phyloP scores from a whole-genome alignment of 2,888 invertebrate genomes.

The Drosophila kuntzei region DNA sequence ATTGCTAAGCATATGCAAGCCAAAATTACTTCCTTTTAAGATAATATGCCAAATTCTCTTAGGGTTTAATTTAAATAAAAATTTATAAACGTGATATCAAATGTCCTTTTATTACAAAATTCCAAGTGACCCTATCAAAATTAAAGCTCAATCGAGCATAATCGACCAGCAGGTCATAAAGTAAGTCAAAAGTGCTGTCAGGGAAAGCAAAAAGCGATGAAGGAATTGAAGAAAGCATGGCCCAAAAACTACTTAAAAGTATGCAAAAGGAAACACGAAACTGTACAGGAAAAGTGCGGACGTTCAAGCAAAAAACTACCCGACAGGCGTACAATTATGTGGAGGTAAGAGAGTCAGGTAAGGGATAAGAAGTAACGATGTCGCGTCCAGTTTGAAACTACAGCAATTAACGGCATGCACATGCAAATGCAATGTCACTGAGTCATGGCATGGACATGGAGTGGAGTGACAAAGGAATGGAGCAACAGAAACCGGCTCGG shows the following conservation, averaged over 20 bases:
- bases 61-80: constrained; percentile 10
- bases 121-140: constrained; percentile 2
- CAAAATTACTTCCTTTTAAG: constrained; percentile 6
- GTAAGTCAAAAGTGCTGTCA: constrained; percentile 70
- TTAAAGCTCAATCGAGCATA: constrained; percentile 59
- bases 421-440: constrained; percentile 80
- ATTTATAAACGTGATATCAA: constrained; percentile 3
- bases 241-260: constrained; percentile 65
- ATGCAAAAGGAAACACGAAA: constrained; percentile 48
- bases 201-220: constrained; percentile 59
- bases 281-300: constrained; percentile 57
- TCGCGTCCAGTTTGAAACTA: constrained; percentile 72
- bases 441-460: constrained; percentile 58
- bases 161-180: constrained; percentile 63
- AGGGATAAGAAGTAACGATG: constrained; percentile 17
- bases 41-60: constrained; percentile 27
- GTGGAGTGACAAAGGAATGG: constrained; percentile 15
- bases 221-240: constrained; percentile 60
- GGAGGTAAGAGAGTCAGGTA: neutral
- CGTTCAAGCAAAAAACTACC: constrained; percentile 5
- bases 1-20: constrained; percentile 19
- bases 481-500: constrained; percentile 56
- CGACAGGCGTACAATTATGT: constrained; percentile 29
- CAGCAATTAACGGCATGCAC: constrained; percentile 75
- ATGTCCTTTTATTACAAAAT: neutral